Evolutionary conservation across 2,888 invertebrate genomes (phyloP).

Genomic region (Doris montereyensis): DNA sequence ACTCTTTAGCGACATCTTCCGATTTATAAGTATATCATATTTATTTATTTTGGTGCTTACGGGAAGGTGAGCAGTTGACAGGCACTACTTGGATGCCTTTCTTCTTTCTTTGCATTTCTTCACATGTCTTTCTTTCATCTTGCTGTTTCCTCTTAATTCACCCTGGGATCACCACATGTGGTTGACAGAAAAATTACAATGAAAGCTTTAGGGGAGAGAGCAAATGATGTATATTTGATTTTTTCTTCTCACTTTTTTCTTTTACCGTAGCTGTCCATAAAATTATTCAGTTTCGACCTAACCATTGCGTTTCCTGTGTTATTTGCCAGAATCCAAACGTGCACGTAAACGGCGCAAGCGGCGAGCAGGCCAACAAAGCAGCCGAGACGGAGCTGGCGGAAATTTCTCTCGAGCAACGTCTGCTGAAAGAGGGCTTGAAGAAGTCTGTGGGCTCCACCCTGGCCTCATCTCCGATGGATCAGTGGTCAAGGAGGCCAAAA

Average conservation of each 20-base stretch:
- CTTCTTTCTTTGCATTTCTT: too few species aligned
- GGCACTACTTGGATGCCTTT: too few species aligned
- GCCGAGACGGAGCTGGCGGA: slow-evolving; percentile 71
- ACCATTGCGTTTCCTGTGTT: not conserved
- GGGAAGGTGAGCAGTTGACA: too few species aligned
- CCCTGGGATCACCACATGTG: too few species aligned
- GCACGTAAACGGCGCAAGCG: slow-evolving; percentile 66
- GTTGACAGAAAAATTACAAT: too few species aligned
- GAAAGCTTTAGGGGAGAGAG: not conserved
- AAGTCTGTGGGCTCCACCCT: slow-evolving; percentile 43
- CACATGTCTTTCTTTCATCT: too few species aligned
- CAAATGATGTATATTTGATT: not conserved
- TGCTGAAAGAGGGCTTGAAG: slow-evolving; percentile 65
- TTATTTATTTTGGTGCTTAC: too few species aligned
- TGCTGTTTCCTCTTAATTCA: too few species aligned
- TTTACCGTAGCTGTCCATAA: not conserved
- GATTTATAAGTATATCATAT: too few species aligned
- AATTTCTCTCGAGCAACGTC: slow-evolving; percentile 71
- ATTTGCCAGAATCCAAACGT: slow-evolving; percentile 46
- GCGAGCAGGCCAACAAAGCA: slow-evolving; percentile 67
- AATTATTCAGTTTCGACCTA: not conserved
- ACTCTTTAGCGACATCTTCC: too few species aligned
- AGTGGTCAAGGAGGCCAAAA: slow-evolving; percentile 44
- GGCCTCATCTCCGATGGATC: slow-evolving; percentile 43
- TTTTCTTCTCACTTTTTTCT: too few species aligned